These are phyloP conservation scores for Limenitis camilla DNA, from an alignment of 2,888 invertebrate species.

Conservation along the genomic window DNA sequence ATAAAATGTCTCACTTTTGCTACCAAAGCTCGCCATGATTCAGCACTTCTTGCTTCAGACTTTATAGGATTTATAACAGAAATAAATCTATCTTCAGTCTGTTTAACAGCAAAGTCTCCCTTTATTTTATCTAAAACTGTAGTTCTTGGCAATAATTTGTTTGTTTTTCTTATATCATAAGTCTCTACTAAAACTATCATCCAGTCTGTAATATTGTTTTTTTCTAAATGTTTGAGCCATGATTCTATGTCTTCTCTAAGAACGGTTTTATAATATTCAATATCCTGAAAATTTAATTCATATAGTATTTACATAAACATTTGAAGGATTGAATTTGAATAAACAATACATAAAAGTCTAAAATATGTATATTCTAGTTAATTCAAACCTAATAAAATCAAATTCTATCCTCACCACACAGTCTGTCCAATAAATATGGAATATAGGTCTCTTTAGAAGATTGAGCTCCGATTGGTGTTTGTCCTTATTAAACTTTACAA, in stretches of 20 bases:
- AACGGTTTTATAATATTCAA: constrained; percentile 90
- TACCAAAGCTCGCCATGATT: constrained; percentile 91
- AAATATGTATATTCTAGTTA: too few relatives aligned
- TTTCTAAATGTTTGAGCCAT: constrained; percentile 87
- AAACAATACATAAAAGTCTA: too few relatives aligned
- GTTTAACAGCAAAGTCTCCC: constrained; percentile 93
- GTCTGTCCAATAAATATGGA: constrained; percentile 96
- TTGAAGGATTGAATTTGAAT: too few relatives aligned
- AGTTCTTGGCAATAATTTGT: constrained; percentile 91
- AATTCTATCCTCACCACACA: constrained; percentile 81
- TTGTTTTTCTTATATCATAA: constrained; percentile 91
- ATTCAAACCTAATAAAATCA: too few relatives aligned
- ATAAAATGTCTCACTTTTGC: constrained; percentile 87
- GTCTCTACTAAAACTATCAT: constrained; percentile 94
- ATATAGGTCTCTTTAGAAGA: constrained; percentile 89
- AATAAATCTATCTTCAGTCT: constrained; percentile 86
- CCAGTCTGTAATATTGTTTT: constrained; percentile 89
- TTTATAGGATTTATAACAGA: constrained; percentile 93
- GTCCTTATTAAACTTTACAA: constrained; percentile 85
- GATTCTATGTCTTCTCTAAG: constrained; percentile 91
- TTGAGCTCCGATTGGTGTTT: constrained; percentile 84
- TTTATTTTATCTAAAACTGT: constrained; percentile 96
- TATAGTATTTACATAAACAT: background rate
- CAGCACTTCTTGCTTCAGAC: constrained; percentile 90
- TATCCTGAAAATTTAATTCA: constrained; percentile 77